A percentile compares a stretch with the other conserved stretches of the same genome.
Evolutionary conservation across 2,888 invertebrate genomes (phyloP).

Genomic region (Leptopilina myrica): DNA sequence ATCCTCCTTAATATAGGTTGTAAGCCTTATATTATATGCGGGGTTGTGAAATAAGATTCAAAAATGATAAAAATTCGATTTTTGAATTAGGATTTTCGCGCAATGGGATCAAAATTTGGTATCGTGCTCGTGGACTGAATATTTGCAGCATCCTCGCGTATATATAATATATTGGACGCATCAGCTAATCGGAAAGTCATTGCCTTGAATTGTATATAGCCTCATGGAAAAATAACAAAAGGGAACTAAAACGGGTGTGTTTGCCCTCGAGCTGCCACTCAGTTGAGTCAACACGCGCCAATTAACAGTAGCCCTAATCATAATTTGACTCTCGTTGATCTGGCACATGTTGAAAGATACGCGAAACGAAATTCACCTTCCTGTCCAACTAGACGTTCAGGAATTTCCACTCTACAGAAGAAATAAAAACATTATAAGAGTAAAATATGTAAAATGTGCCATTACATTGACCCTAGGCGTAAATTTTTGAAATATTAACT

Average conservation of each 20-base stretch:
- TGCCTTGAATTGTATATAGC: slow-evolving; percentile 36
- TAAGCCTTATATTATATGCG: too few relatives aligned
- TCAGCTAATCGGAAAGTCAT: slow-evolving; percentile 40
- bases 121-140: slow-evolving; percentile 6
- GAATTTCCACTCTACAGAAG: too few relatives aligned
- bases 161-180: neutral
- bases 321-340: slow-evolving; percentile 58
- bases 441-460: too few relatives aligned
- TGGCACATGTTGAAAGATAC: neutral
- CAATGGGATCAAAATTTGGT: too few relatives aligned
- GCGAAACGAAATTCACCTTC: neutral
- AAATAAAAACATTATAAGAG: too few relatives aligned
- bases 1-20: too few relatives aligned
- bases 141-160: slow-evolving; percentile 26
- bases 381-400: slow-evolving; percentile 17
- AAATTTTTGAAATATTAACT: too few relatives aligned
- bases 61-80: too few relatives aligned
- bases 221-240: slow-evolving; percentile 55
- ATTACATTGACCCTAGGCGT: too few relatives aligned
- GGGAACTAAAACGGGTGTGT: slow-evolving; percentile 57
- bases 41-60: too few relatives aligned
- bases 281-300: slow-evolving; percentile 57
- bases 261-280: slow-evolving; percentile 56
- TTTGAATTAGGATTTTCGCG: too few relatives aligned
- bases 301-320: slow-evolving; percentile 58